Evolutionary conservation across 2,888 invertebrate genomes (phyloP).

Genomic region (Chrysolina oricalcia): DNA sequence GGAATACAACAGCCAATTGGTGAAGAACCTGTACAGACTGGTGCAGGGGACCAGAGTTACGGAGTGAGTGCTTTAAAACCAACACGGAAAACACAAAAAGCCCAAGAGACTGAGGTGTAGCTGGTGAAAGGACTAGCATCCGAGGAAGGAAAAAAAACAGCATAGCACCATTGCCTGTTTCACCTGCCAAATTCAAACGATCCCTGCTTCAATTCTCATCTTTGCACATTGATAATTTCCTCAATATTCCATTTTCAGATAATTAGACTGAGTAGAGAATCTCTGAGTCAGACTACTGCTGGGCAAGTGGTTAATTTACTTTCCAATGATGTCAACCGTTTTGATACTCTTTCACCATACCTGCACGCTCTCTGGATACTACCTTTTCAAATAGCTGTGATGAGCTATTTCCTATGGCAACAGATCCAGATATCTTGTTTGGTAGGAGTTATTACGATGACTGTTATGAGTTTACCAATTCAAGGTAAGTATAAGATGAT

Average conservation of each 20-base stretch:
- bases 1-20: too few relatives aligned
- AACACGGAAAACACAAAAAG: too few relatives aligned
- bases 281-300: conserved; percentile 86
- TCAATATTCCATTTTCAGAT: conserved; percentile 68
- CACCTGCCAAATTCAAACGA: too few relatives aligned
- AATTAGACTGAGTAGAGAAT: conserved; percentile 77
- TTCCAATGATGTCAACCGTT: conserved; percentile 73
- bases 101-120: too few relatives aligned
- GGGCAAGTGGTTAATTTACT: conserved; percentile 69
- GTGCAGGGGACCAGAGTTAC: too few relatives aligned
- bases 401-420: conserved; percentile 76
- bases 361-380: conserved; percentile 88
- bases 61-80: too few relatives aligned
- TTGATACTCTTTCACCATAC: conserved; percentile 81
- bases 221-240: neutral
- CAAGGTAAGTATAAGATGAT: conserved; percentile 72
- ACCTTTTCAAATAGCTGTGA: conserved; percentile 81
- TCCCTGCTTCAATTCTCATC: too few relatives aligned
- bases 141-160: too few relatives aligned
- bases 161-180: too few relatives aligned
- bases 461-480: conserved; percentile 72
- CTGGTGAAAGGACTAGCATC: too few relatives aligned
- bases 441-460: conserved; percentile 77
- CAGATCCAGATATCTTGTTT: conserved; percentile 74
- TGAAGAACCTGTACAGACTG: too few relatives aligned